These are phyloP conservation scores for Acrobasis consociella DNA, from an alignment of 2,888 invertebrate genomes.

Conservation along the genomic window DNA sequence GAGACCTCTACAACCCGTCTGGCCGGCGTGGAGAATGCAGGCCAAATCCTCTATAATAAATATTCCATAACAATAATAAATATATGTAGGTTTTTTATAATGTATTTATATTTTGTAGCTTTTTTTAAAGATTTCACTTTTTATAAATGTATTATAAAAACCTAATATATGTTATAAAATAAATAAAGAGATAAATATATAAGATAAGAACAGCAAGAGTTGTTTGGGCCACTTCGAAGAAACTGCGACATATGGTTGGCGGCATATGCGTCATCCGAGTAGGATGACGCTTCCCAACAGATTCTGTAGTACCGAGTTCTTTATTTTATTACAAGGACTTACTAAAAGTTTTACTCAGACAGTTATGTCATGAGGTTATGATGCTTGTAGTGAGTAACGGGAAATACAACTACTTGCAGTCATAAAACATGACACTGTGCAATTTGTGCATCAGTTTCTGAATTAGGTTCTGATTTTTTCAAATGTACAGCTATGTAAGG, in stretches of 20 bases:
- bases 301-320: neutral
- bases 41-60: no score
- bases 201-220: neutral
- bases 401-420: neutral
- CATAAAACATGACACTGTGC: neutral
- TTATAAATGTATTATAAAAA: no score
- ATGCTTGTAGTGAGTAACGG: constrained; percentile 8
- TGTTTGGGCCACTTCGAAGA: neutral
- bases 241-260: constrained; percentile 70
- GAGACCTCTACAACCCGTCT: no score
- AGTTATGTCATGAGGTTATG: neutral
- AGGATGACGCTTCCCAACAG: constrained; percentile 30
- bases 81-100: no score
- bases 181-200: no score
- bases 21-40: no score
- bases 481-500: no score
- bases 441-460: neutral
- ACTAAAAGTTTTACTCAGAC: neutral
- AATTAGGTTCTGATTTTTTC: no score
- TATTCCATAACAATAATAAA: no score
- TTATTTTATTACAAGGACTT: neutral
- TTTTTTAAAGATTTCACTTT: no score
- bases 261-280: constrained; percentile 62
- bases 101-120: no score
- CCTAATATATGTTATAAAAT: no score